A percentile compares a stretch with the other conserved stretches of the same genome.
Evolutionary conservation across 1,140 invertebrate genomes (phyloP).

Genomic region (Bombus waltoni): DNA sequence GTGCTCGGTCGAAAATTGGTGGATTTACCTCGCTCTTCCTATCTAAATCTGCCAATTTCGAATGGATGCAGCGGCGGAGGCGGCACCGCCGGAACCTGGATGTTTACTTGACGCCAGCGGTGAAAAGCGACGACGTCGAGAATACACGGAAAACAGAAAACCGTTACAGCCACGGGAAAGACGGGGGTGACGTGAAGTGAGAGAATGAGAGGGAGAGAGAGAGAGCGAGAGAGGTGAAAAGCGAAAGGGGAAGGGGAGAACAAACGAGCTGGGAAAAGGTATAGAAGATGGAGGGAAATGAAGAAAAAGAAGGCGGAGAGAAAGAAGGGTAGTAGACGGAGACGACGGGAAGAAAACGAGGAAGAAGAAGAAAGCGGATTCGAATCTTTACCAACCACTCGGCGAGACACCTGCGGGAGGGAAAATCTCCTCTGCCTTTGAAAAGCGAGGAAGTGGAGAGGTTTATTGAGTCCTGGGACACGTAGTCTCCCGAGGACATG

Average conservation of each 20-base stretch:
- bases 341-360: background rate
- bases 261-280: background rate
- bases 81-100: constrained; percentile 44
- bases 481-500: constrained; percentile 68
- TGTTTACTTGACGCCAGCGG: constrained; percentile 62
- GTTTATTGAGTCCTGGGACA: constrained; percentile 71
- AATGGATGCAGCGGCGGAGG: constrained; percentile 53
- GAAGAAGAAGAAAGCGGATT: constrained; percentile 69
- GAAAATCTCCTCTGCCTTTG: constrained; percentile 68
- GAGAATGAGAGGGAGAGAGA: background rate
- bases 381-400: constrained; percentile 71
- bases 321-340: background rate
- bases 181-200: constrained; percentile 10
- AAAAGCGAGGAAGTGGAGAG: constrained; percentile 68
- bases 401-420: constrained; percentile 67
- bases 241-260: background rate
- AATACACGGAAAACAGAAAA: constrained; percentile 42
- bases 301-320: background rate
- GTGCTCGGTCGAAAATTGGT: constrained; percentile 45
- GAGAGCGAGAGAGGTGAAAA: background rate
- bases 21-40: constrained; percentile 49
- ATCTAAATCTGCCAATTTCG: constrained; percentile 69
- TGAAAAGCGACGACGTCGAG: constrained; percentile 56
- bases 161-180: background rate
- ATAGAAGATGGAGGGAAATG: background rate